These are phyloP conservation scores for Chalcosyrphus nemorum DNA, from an alignment of 2,888 invertebrate genomes.

Conservation along the genomic window DNA sequence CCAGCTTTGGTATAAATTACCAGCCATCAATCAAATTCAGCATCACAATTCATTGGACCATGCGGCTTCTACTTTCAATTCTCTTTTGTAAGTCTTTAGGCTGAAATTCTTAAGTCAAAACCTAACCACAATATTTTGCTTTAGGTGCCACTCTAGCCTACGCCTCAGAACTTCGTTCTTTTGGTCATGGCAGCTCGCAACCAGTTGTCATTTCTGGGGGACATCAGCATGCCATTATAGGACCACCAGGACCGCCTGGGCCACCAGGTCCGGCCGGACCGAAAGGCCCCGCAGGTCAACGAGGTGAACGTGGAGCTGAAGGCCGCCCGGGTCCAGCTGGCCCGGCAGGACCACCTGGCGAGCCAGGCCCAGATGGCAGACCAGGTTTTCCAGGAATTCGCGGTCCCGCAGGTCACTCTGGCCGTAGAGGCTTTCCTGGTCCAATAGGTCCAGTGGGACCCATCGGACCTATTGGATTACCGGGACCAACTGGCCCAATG, in stretches of 20 bases:
- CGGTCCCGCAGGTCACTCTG: constrained; percentile 17
- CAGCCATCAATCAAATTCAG: neutral
- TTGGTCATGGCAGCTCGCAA: constrained; percentile 3
- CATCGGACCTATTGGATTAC: constrained; percentile 18
- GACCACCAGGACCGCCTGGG: constrained; percentile 69
- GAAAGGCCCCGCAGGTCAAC: constrained; percentile 34
- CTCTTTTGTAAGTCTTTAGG: constrained; percentile 35
- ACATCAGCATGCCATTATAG: constrained; percentile 25
- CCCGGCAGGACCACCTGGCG: constrained; percentile 43
- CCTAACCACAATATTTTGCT: neutral
- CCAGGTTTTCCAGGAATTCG: constrained; percentile 41
- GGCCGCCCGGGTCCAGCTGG: constrained; percentile 52
- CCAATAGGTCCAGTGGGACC: constrained; percentile 52
- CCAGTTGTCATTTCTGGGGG: constrained; percentile 23
- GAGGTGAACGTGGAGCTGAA: constrained; percentile 52
- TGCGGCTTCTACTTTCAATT: constrained; percentile 40
- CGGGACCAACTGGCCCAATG: constrained; percentile 4
- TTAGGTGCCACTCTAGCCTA: constrained; percentile 15
- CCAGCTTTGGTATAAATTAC: constrained; percentile 27
- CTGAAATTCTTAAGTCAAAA: neutral
- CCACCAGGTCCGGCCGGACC: constrained; percentile 55
- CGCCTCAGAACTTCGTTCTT: constrained; percentile 25
- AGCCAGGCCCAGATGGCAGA: constrained; percentile 53
- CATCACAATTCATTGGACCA: constrained; percentile 31
- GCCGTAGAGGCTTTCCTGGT: constrained; percentile 40